Percentiles rank a stretch among this genome's conserved stretches.
Conservation (phyloP, 2,113 vertebrate species). For the Probosciger aterrimus region DNA sequence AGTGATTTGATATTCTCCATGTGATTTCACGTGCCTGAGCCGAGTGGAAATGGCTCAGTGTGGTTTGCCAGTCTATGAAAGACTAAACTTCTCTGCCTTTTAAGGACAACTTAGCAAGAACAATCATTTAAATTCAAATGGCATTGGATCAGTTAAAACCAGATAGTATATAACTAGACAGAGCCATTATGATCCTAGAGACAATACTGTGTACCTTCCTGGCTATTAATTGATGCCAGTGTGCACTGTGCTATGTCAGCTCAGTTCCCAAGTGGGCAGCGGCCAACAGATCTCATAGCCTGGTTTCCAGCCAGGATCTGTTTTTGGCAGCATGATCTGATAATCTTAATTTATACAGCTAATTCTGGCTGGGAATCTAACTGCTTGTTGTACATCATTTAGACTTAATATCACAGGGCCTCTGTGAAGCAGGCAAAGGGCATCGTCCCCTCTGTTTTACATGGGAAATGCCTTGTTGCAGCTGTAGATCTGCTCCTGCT, state of each 20-base stretch:
- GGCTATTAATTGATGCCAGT: fast-evolving
- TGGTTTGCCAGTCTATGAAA: neutral
- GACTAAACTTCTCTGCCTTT: neutral
- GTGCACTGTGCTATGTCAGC: neutral
- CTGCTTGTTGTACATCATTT: neutral
- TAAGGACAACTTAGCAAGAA: neutral
- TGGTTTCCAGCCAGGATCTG: neutral
- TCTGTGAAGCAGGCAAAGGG: neutral
- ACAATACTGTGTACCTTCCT: neutral
- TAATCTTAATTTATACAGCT: neutral
- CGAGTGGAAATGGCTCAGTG: neutral
- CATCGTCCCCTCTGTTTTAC: neutral
- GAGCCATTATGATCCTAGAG: neutral
- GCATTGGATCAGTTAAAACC: neutral
- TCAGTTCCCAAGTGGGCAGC: neutral
- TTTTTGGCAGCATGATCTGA: neutral
- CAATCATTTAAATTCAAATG: neutral
- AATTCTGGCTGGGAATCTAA: neutral
- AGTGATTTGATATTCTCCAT: neutral
- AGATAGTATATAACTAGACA: neutral
- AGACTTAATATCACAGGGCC: neutral
- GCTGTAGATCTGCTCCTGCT: neutral
- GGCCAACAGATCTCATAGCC: neutral
- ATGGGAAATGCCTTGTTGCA: neutral
- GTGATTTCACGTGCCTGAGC: neutral